Percentiles rank a stretch among this genome's conserved stretches.
These are phyloP conservation scores for Silurus meridionalis DNA, from an alignment of 2,113 vertebrate species.

Conservation along the genomic window DNA sequence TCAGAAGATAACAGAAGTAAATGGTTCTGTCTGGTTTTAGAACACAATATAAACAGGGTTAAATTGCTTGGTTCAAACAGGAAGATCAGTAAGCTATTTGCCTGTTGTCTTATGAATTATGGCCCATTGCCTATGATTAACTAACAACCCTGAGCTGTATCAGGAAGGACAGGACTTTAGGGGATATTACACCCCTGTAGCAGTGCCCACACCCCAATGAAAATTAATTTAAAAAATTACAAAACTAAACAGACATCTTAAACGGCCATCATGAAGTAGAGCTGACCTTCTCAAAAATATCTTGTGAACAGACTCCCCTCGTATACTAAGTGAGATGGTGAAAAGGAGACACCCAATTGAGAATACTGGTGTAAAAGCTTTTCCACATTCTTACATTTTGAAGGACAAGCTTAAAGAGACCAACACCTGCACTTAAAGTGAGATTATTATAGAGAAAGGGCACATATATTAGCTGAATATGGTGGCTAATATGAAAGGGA, in stretches of 20 bases:
- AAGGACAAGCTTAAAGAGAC: constrained; percentile 18
- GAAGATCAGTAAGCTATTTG: constrained; percentile 55
- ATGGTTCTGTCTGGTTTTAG: background rate
- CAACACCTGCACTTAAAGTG: constrained; percentile 16
- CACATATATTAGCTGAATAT: constrained; percentile 64
- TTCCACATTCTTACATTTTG: background rate
- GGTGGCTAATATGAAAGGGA: constrained; percentile 65
- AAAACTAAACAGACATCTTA: background rate
- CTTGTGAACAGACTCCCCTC: background rate
- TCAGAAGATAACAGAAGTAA: background rate
- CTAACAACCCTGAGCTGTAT: constrained; percentile 53
- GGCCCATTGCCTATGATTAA: constrained; percentile 63
- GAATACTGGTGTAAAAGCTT: background rate
- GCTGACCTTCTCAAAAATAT: background rate
- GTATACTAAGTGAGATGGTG: background rate
- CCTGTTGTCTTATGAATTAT: constrained; percentile 60
- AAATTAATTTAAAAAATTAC: constrained; percentile 5
- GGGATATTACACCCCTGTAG: constrained; percentile 55
- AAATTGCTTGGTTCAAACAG: constrained; percentile 48
- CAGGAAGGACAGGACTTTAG: constrained; percentile 51
- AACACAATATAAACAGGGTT: constrained; percentile 58
- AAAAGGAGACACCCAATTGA: background rate
- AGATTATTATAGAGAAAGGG: constrained; percentile 54
- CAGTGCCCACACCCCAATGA: background rate
- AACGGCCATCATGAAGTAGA: background rate